phyloP scores from a whole-genome alignment of 1,140 invertebrate species.

The Trachymyrmex septentrionalis region DNA sequence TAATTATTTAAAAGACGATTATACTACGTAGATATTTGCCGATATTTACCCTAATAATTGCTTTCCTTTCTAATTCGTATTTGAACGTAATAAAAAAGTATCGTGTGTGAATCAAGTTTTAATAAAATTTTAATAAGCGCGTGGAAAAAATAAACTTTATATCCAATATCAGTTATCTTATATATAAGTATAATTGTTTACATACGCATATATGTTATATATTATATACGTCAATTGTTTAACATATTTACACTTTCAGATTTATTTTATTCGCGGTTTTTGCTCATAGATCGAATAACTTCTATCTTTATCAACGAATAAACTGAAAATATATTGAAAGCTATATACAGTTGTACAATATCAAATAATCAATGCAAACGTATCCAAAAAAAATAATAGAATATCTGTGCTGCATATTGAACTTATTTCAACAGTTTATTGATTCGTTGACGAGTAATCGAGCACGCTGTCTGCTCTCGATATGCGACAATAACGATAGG shows the following conservation, averaged over 20 bases:
- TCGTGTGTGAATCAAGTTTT: not conserved
- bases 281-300: constrained; percentile 32
- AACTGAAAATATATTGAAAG: constrained; percentile 46
- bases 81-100: not conserved
- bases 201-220: not conserved
- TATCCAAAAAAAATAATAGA: constrained; percentile 55
- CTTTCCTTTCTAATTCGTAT: not conserved
- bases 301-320: constrained; percentile 23
- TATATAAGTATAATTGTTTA: not conserved
- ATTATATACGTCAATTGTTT: not conserved
- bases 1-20: constrained; percentile 2
- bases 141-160: not conserved
- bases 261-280: constrained; percentile 39
- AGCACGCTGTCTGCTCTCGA: constrained; percentile 47
- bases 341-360: constrained; percentile 31
- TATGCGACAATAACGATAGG: constrained; percentile 38
- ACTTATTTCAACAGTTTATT: constrained; percentile 62
- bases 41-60: not conserved
- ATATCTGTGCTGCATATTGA: constrained; percentile 46
- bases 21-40: too few species aligned
- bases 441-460: constrained; percentile 62
- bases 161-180: not conserved
- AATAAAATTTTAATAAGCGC: not conserved
- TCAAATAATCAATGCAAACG: constrained; percentile 61
- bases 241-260: not conserved